These are phyloP conservation scores for Micromesistius poutassou DNA, from an alignment of 2,797 vertebrate genomes.

Conservation along the genomic window DNA sequence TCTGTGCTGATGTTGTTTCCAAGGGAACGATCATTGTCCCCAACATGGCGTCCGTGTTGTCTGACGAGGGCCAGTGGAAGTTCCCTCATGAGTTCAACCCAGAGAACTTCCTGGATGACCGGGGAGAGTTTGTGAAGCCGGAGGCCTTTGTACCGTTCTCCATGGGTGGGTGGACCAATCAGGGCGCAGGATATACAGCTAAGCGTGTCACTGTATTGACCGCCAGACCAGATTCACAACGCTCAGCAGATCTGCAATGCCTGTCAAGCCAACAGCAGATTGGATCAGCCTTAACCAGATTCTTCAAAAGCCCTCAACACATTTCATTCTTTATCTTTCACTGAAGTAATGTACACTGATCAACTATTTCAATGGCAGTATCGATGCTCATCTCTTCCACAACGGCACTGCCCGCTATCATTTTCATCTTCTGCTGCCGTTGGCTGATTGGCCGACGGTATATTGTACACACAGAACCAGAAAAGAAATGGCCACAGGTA, in stretches of 20 bases:
- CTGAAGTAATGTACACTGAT: neutral
- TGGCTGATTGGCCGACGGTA: neutral
- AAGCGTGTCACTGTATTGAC: neutral
- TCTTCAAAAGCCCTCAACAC: neutral
- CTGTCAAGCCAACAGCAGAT: neutral
- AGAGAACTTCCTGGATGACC: slow-evolving; percentile 68
- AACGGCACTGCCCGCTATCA: neutral
- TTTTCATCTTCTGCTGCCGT: neutral
- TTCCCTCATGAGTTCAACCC: slow-evolving; percentile 71
- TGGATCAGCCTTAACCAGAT: neutral
- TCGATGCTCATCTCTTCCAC: neutral
- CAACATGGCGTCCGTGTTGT: slow-evolving; percentile 61
- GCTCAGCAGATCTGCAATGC: neutral
- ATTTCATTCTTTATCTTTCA: neutral
- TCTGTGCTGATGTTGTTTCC: neutral
- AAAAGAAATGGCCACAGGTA: neutral
- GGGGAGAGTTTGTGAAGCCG: slow-evolving; percentile 69
- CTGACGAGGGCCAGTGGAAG: slow-evolving; percentile 71
- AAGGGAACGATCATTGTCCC: slow-evolving; percentile 71
- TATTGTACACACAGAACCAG: neutral
- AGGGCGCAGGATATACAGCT: neutral
- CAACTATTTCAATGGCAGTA: neutral
- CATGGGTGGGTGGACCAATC: slow-evolving; percentile 48
- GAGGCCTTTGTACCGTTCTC: slow-evolving; percentile 76
- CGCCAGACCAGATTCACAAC: neutral